Evolutionary conservation across 2,797 vertebrate species (phyloP).

Genomic region (Anguilla pacifica): DNA sequence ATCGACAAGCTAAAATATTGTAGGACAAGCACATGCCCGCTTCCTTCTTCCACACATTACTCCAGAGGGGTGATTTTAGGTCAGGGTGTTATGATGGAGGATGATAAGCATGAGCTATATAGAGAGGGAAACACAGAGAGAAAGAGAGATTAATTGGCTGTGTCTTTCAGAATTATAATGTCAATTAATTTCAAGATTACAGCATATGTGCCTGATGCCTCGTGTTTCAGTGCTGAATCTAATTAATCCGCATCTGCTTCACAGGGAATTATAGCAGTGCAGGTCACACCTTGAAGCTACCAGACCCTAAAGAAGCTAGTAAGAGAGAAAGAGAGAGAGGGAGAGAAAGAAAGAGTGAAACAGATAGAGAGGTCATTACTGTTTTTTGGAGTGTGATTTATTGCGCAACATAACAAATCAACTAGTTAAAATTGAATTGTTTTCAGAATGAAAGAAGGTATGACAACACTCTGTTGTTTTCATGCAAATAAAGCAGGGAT

Average conservation of each 20-base stretch:
- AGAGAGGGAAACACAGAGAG: not conserved
- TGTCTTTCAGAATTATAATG: not conserved
- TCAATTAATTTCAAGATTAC: not conserved
- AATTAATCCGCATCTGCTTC: not conserved
- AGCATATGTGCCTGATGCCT: not conserved
- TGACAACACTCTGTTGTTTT: not conserved
- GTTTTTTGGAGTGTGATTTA: slow-evolving; percentile 72
- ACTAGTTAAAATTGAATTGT: slow-evolving; percentile 83
- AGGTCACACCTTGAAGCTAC: not conserved
- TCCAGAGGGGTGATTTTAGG: slow-evolving; percentile 2
- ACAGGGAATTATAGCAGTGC: not conserved
- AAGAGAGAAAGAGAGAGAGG: not conserved
- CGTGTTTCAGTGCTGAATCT: not conserved
- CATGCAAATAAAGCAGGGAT: not conserved
- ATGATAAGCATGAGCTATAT: not conserved
- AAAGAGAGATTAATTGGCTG: not conserved
- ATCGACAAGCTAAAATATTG: not conserved
- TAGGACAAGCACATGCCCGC: not conserved
- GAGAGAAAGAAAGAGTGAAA: not conserved
- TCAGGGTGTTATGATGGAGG: not conserved
- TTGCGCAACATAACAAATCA: slow-evolving; percentile 74
- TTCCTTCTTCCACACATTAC: not conserved
- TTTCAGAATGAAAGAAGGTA: slow-evolving; percentile 69
- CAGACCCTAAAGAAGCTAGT: not conserved
- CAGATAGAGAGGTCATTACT: slow-evolving; percentile 23